Base-by-base conservation (phyloP, 2,797 vertebrate genomes). In the Sus cebifrons region DNA sequence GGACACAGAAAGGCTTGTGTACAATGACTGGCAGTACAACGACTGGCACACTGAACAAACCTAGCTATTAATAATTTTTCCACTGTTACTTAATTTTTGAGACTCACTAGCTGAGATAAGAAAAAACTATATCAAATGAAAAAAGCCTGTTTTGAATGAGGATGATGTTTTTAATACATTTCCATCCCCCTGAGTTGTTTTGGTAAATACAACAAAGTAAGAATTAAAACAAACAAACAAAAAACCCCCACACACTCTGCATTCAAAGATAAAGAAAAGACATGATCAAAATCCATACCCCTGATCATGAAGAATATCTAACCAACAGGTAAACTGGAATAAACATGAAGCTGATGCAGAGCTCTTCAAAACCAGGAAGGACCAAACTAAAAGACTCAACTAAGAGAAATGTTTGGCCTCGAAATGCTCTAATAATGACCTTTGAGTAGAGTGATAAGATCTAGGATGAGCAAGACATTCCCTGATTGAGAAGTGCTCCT, bases 31-130 rank as follows among this genome's bases (percentile, higher is more conserved):
- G 15, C 32, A 95, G 65, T 65, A 64, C 13, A 27, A 27, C 83
- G 17, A 64, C 16, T 23, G 64, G 15, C 32, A 95, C 3, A 82
- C 8, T 32, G 5, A 94, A 68, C 18, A 94, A 93, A 44, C 21
- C 13, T 52, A 75, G 29, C 20, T 94, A 49, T 89, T 93, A 85
- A 91, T 60, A 49, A 32, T 62, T 29, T 93, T 88, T 52, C 62
- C 49, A 27, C 32, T 9, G 0, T 81, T 78, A 32, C 21, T 93
- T 92, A 78, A 67, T 14, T 92, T 86, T 87, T 90, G 40, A 65
- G 16, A 84, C 44, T 52, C 5, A 5, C 23, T 85, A 21, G 11
- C 32, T 74, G 27, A 84, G 36, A 89, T 86, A 32, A 70, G 74
- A 44, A 49, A 65, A 67, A 79, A 67, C 15, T 79, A 2, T 73